Base-by-base conservation (phyloP, 2,113 vertebrate genomes). In the Apistogramma diplotaenia region DNA sequence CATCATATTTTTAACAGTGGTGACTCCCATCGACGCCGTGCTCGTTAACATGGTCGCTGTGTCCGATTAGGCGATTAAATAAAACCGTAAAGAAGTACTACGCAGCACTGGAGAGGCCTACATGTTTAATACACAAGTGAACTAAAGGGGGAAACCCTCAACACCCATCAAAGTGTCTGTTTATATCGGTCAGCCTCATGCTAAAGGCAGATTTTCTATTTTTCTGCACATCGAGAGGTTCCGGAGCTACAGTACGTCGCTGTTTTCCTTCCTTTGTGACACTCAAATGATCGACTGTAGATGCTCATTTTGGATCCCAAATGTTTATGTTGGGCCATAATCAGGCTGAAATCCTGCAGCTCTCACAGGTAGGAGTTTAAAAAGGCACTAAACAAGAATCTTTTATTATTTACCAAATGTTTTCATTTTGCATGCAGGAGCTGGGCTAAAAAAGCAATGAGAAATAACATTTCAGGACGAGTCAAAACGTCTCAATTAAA, bases 401-500 rank as follows among this genome's bases (percentile, higher is more conserved):
- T 35, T 35, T 35, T 35, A 35, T 1, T 27, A 23, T 46, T 67
- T 46, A 67, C 8, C 10, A 21, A 11, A 5, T 12, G 10, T 12
- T 54, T 54, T 11, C 8, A 40, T 65, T 11, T 65, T 6, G 21
- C 18, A 65, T 27, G 25, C 37, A 27, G 61, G 43, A 16, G n/a
- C 21, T 16, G 21, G 0, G 25, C 61, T 25, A 2, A 35, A 65
- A 10, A 43, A 19, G 18, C 29, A 60, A n/a, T 60, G 29, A 60
- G 33, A 67, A 67, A 16, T 67, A 7, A 18, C 6, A 46, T 1
- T 67, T 46, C 33, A n/a, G 29, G 65, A 57, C 18, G 2, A 35
- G 10, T 29, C 5, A 56, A 16, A 54, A 15, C 33, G 12, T 46
- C 46, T 46, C 46, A 29, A 61, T 57, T 54, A 75, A 85, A 81